Percentiles rank a stretch among this genome's conserved stretches.
phyloP scores from a whole-genome alignment of 30 jellyfish, hydroid and myxozoan genomes.

The Aurelia sp. region DNA sequence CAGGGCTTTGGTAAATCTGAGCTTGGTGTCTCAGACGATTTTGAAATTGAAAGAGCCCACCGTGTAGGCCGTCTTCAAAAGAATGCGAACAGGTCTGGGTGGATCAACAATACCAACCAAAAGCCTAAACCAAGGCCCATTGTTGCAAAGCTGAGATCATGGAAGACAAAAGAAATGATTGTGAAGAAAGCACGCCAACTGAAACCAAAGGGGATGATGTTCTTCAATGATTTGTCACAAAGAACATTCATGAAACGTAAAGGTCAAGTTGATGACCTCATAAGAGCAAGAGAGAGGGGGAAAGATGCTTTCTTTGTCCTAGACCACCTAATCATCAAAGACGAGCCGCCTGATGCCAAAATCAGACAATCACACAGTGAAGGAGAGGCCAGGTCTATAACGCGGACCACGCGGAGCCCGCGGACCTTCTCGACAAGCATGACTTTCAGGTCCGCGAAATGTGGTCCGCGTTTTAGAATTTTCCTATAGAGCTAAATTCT shows the following conservation, averaged over 20 bases:
- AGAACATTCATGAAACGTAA: conserved; percentile 37
- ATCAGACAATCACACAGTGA: too few relatives aligned
- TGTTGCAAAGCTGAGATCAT: conserved; percentile 18
- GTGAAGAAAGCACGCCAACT: conserved; percentile 42
- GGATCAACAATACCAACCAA: conserved; percentile 32
- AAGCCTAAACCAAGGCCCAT: conserved; percentile 36
- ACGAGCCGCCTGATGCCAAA: conserved; percentile 25
- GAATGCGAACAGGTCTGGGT: conserved; percentile 39
- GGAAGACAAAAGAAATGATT: conserved; percentile 8
- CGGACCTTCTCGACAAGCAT: too few relatives aligned
- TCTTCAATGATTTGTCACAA: conserved; percentile 34
- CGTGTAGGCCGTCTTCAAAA: conserved; percentile 44
- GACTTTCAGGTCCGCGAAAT: too few relatives aligned
- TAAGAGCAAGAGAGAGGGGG: conserved; percentile 26
- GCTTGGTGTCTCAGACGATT: conserved; percentile 42
- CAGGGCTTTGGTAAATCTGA: conserved; percentile 57
- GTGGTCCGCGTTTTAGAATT: too few relatives aligned
- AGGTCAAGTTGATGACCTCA: conserved; percentile 7
- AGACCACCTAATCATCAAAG: conserved; percentile 19
- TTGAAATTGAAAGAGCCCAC: conserved; percentile 45
- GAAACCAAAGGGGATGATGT: conserved; percentile 29
- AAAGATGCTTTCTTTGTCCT: conserved; percentile 37
- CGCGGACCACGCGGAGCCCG: too few relatives aligned
- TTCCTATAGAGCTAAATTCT: too few relatives aligned
- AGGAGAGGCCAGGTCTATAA: too few relatives aligned